Evolutionary conservation across 2,888 invertebrate genomes (phyloP).

Genomic region (Perithous albicinctus): DNA sequence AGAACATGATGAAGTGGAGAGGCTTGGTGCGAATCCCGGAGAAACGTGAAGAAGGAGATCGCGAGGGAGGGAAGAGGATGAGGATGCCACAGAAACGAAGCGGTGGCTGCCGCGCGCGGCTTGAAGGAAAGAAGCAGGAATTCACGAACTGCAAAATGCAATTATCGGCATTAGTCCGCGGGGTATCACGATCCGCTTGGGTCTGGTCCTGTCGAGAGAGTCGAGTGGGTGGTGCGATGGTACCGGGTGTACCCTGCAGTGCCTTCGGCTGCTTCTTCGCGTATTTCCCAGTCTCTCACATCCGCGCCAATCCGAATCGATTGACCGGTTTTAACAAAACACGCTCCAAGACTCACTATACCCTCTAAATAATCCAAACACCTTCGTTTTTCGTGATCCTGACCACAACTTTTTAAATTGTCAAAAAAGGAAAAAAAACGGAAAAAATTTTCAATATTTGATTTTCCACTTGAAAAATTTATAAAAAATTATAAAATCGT

Average conservation of each 20-base stretch:
- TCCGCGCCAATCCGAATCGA: constrained; percentile 1
- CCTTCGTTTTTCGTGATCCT: not conserved
- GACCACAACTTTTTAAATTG: not conserved
- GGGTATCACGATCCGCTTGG: constrained; percentile 83
- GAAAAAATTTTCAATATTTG: not conserved
- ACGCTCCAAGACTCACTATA: too few species aligned
- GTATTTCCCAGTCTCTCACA: constrained; percentile 15
- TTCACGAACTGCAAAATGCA: constrained; percentile 84
- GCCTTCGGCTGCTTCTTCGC: constrained; percentile 22
- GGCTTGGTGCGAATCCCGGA: constrained; percentile 54
- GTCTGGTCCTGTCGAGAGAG: constrained; percentile 71
- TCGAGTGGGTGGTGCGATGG: constrained; percentile 75
- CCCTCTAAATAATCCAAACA: not conserved
- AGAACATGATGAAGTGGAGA: constrained; percentile 25
- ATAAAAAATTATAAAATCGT: not conserved
- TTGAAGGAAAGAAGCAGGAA: constrained; percentile 80
- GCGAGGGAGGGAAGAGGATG: constrained; percentile 39
- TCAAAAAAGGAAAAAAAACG: not conserved
- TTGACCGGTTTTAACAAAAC: not conserved
- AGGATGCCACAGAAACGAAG: constrained; percentile 69
- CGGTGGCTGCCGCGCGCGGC: constrained; percentile 68
- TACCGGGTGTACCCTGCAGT: constrained; percentile 73
- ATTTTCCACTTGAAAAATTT: not conserved
- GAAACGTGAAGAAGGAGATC: constrained; percentile 58
- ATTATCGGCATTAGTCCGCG: constrained; percentile 84